Conservation (phyloP, 2,797 vertebrate species). For the Limosa lapponica region DNA sequence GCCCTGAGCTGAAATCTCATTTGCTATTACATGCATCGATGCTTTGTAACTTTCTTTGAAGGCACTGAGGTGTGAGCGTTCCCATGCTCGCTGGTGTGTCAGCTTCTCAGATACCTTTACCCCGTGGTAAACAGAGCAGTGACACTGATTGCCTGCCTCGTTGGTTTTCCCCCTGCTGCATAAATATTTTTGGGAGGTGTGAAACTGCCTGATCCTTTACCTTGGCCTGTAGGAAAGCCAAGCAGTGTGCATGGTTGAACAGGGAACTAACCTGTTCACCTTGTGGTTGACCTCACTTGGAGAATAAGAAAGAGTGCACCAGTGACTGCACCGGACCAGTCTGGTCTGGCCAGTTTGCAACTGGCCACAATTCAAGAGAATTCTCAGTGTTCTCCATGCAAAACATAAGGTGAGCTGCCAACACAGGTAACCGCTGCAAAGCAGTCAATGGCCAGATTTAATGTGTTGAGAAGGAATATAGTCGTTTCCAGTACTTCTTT, state of each 20-base stretch:
- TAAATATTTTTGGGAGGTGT: background rate
- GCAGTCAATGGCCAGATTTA: background rate
- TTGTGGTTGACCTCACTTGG: background rate
- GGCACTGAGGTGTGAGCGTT: background rate
- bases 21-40: background rate
- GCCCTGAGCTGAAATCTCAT: background rate
- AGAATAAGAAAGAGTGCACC: background rate
- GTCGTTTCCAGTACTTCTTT: background rate
- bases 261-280: background rate
- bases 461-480: background rate
- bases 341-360: background rate
- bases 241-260: background rate
- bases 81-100: background rate
- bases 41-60: background rate
- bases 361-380: background rate
- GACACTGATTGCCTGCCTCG: background rate
- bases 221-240: background rate
- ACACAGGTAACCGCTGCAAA: background rate
- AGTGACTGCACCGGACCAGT: background rate
- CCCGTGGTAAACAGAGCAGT: background rate
- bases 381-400: background rate
- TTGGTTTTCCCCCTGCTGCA: background rate
- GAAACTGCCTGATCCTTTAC: background rate
- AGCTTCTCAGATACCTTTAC: background rate
- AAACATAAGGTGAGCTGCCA: background rate